Base-by-base conservation (phyloP, 1,140 invertebrate species). In the Batillaria attramentaria region DNA sequence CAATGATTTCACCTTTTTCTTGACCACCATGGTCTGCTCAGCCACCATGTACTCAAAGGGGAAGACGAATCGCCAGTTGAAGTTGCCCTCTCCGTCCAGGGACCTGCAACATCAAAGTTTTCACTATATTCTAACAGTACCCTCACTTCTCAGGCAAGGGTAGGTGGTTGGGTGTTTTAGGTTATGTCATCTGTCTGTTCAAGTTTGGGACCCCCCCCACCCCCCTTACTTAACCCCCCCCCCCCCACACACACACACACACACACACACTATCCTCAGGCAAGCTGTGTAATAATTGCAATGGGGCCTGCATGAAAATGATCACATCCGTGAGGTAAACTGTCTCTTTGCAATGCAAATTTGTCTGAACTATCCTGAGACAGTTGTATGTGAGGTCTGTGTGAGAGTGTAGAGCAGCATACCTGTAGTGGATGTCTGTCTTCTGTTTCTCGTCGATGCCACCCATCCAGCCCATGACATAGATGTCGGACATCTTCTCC, bases 1-100 rank as follows among this genome's bases (percentile, higher is more conserved):
- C 87, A 97, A 97, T 24, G 97, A 89, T 1, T 95, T 95, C 86
- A 89, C 89, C 87, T 92, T 92, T 75, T 90, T 90, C 79, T 90
- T 92, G 42, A 92, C 84, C 42, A 92, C 86, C 86, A 93, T 88
- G 39, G 82, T 84, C 76, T 92, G 87, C 82, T 92, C 92, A 39
- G 91, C 91, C 66, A 92, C 89, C 57, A 92, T 72, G 81, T 92
- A 92, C 28, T 92, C 87, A 79, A 93, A 89, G 28, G 90, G 89
- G 83, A 92, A 92, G 8, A 91, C 87, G 77, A 92, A 87, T 70
- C 92, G 84, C 92, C 92, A 93, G 86, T 93, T 93, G 83, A 92
- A 93, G 81, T 92, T 92, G 10, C 91, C 92, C 75, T 92, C 91
- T 18, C 92, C 92, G 85, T 92, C 91, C 80, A 93, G 83, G 33